Conservation (phyloP, 2,797 vertebrate genomes). For the Oophaga sylvatica region DNA sequence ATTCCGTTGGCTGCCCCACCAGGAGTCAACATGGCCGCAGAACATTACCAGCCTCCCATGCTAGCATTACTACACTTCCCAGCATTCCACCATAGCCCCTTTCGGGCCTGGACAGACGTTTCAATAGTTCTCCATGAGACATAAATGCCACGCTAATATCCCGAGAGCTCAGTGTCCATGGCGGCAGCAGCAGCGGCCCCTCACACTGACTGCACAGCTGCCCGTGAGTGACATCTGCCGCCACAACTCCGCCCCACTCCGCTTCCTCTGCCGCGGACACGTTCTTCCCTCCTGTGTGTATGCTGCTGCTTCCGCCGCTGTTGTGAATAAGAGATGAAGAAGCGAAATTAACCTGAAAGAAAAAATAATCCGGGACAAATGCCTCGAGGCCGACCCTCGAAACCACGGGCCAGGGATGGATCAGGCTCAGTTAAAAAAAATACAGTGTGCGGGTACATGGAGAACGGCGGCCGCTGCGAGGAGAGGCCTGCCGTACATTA, state of each 20-base stretch:
- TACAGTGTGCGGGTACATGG: background rate
- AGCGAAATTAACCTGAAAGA: slow-evolving; percentile 55
- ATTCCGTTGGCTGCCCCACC: too few species aligned
- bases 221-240: too few species aligned
- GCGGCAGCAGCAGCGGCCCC: too few species aligned
- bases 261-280: slow-evolving; percentile 60
- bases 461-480: background rate
- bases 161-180: too few species aligned
- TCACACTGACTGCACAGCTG: background rate
- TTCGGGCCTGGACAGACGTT: background rate
- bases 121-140: background rate
- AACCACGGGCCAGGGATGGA: slow-evolving; percentile 82
- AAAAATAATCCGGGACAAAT: slow-evolving; percentile 70
- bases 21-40: too few species aligned
- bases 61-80: too few species aligned
- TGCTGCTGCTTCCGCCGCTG: slow-evolving; percentile 50
- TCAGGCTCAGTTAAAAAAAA: slow-evolving; percentile 44
- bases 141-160: background rate
- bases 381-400: slow-evolving; percentile 96
- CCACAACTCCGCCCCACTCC: background rate
- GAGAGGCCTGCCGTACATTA: background rate
- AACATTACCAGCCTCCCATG: too few species aligned
- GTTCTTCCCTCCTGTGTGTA: slow-evolving; percentile 29
- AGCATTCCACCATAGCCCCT: too few species aligned
- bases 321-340: slow-evolving; percentile 53